Evolutionary conservation across 2,888 invertebrate species (phyloP).

Genomic region (Chrysolina haemoptera): DNA sequence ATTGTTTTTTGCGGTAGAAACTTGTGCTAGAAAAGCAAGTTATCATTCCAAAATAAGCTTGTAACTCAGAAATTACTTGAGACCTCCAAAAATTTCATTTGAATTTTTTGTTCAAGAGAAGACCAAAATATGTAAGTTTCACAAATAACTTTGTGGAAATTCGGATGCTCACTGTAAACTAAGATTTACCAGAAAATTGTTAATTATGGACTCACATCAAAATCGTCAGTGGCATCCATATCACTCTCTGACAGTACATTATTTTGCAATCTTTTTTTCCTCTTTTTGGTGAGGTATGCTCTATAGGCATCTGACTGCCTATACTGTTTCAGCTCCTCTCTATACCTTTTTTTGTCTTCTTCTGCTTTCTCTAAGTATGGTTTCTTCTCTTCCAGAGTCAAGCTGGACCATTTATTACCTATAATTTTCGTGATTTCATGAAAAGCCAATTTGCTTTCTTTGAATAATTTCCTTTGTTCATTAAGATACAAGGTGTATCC

Average conservation of each 20-base stretch:
- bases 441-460: slow-evolving; percentile 71
- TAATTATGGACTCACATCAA: slow-evolving; percentile 66
- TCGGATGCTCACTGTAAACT: too few relatives aligned
- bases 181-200: too few relatives aligned
- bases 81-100: too few relatives aligned
- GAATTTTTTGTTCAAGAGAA: too few relatives aligned
- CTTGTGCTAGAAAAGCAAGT: too few relatives aligned
- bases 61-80: too few relatives aligned
- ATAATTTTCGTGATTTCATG: slow-evolving; percentile 73
- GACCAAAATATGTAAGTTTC: too few relatives aligned
- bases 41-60: too few relatives aligned
- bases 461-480: slow-evolving; percentile 72
- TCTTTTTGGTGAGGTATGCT: slow-evolving; percentile 71
- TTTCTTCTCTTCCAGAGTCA: slow-evolving; percentile 72
- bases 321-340: slow-evolving; percentile 73
- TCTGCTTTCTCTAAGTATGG: slow-evolving; percentile 73
- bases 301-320: slow-evolving; percentile 74
- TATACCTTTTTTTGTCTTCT: slow-evolving; percentile 72
- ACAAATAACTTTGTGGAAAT: too few relatives aligned
- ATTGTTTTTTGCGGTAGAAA: too few relatives aligned
- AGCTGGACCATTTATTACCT: slow-evolving; percentile 74
- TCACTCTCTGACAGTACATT: slow-evolving; percentile 70
- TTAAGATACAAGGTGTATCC: slow-evolving; percentile 74
- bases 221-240: slow-evolving; percentile 72
- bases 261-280: slow-evolving; percentile 68